phyloP scores from a whole-genome alignment of 2,888 invertebrate genomes.

The Acleris sparsana region DNA sequence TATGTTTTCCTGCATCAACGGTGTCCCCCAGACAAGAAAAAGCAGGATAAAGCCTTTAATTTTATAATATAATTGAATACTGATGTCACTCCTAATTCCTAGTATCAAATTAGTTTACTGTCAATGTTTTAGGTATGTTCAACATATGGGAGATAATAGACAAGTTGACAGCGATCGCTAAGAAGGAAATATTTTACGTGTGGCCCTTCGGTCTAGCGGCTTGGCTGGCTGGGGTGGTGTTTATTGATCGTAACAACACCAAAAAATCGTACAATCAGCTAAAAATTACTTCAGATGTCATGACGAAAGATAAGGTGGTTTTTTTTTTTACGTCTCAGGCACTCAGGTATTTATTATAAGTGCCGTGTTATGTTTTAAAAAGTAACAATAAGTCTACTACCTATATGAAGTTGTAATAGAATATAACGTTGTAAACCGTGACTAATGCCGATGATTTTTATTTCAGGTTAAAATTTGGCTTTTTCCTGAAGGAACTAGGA shows the following conservation, averaged over 20 bases:
- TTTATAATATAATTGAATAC: too few relatives aligned
- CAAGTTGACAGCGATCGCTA: constrained; percentile 78
- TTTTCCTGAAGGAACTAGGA: constrained; percentile 86
- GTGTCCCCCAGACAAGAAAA: too few relatives aligned
- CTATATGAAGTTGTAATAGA: too few relatives aligned
- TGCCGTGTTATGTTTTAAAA: too few relatives aligned
- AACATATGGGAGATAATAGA: constrained; percentile 74
- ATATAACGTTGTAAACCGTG: too few relatives aligned
- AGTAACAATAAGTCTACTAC: too few relatives aligned
- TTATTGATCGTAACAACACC: constrained; percentile 79
- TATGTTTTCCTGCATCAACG: too few relatives aligned
- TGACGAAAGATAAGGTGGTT: constrained; percentile 56
- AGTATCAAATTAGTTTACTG: too few relatives aligned
- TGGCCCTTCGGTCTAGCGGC: constrained; percentile 82
- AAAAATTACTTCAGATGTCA: constrained; percentile 53
- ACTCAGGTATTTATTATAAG: too few relatives aligned
- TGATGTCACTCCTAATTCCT: too few relatives aligned
- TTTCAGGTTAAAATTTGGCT: constrained; percentile 82
- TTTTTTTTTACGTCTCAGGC: too few relatives aligned
- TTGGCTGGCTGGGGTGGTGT: constrained; percentile 82
- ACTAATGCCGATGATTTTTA: not conserved
- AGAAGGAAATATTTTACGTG: constrained; percentile 80
- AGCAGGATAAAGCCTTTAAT: too few relatives aligned
- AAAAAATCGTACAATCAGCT: constrained; percentile 66
- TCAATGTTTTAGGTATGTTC: constrained; percentile 69